These are phyloP conservation scores for Echinarachnius parma DNA, from an alignment of 53 echinoderm and acorn worm species.

Conservation along the genomic window DNA sequence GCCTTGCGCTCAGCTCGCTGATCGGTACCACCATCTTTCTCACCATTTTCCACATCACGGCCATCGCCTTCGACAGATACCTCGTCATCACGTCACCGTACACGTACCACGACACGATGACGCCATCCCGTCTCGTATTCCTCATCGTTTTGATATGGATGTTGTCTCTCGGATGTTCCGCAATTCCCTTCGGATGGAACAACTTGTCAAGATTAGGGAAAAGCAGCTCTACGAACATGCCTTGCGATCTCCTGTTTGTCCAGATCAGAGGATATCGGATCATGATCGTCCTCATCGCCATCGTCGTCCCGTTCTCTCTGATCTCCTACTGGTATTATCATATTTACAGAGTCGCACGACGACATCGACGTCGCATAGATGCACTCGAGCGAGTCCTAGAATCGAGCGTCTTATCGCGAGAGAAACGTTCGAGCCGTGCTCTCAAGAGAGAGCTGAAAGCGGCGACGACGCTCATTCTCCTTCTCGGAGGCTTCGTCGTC, in stretches of 20 bases:
- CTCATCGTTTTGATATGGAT: constrained; percentile 31
- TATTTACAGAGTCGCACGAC: constrained; percentile 37
- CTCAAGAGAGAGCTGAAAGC: constrained; percentile 61
- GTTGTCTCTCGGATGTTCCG: constrained; percentile 3
- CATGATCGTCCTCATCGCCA: constrained; percentile 1
- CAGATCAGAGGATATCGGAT: constrained; percentile 24
- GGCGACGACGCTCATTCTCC: constrained; percentile 57
- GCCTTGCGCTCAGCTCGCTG: constrained; percentile 37
- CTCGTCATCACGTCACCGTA: constrained; percentile 66
- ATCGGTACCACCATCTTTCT: constrained; percentile 48
- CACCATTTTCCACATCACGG: constrained; percentile 53
- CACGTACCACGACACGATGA: constrained; percentile 53
- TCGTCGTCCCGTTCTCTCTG: neutral
- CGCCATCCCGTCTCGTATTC: constrained; percentile 1
- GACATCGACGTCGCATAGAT: constrained; percentile 44
- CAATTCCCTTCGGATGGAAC: constrained; percentile 19
- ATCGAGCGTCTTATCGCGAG: neutral
- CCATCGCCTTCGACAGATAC: constrained; percentile 60
- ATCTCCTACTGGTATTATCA: constrained; percentile 37
- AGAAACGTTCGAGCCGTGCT: neutral
- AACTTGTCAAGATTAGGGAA: constrained; percentile 4
- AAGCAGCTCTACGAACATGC: neutral
- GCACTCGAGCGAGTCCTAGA: constrained; percentile 38
- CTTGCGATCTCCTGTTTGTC: constrained; percentile 43
- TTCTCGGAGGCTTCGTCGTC: constrained; percentile 55